Conservation (phyloP, 1,140 invertebrate genomes). For the Aphidius ervi region DNA sequence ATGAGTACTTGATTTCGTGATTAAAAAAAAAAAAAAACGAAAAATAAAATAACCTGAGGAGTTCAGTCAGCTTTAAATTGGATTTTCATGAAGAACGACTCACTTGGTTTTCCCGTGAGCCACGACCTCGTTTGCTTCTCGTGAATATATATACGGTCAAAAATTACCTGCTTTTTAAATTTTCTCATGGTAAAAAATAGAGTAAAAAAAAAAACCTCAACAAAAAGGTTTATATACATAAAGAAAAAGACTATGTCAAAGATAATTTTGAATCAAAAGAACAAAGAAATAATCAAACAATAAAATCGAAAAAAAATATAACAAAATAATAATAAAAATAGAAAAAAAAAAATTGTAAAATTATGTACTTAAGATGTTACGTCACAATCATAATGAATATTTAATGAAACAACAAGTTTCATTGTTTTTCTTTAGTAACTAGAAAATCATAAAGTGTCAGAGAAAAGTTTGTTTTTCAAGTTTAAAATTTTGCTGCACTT, state of each 20-base stretch:
- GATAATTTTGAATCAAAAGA: not conserved
- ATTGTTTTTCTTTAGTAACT: too few species aligned
- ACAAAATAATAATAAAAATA: not conserved
- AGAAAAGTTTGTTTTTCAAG: too few species aligned
- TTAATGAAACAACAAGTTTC: too few species aligned
- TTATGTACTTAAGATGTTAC: too few species aligned
- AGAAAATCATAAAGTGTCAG: too few species aligned
- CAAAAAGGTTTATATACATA: not conserved
- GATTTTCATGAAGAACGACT: constrained; percentile 28
- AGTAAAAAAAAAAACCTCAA: not conserved
- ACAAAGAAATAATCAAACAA: not conserved
- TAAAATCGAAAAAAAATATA: constrained; percentile 6
- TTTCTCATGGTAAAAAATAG: constrained; percentile 6
- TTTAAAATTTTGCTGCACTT: too few species aligned
- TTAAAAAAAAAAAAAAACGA: constrained; percentile 12
- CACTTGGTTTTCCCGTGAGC: constrained; percentile 20
- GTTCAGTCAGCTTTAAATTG: constrained; percentile 22
- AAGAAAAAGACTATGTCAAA: not conserved
- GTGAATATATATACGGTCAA: constrained; percentile 10
- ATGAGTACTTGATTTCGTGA: not conserved
- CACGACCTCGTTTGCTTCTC: constrained; percentile 15
- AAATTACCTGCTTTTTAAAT: constrained; percentile 13
- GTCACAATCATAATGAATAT: too few species aligned
- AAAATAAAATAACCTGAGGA: constrained; percentile 5
- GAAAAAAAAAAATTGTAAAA: too few species aligned